Conservation (phyloP, 2,113 vertebrate genomes). For the Pterophyllum scalare region DNA sequence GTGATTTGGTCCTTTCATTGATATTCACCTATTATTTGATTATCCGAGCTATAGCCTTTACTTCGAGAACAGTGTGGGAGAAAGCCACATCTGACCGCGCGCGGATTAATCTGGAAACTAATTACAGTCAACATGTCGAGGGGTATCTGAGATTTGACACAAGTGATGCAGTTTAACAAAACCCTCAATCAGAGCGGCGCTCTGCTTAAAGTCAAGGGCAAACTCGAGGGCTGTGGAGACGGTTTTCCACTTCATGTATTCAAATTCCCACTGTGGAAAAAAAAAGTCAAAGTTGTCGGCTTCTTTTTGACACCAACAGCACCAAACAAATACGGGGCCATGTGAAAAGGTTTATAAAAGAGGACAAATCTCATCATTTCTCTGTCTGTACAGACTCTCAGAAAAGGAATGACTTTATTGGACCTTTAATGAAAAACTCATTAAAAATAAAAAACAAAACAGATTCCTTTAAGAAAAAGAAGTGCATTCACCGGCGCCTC, state of each 20-base stretch:
- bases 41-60: conserved; percentile 77
- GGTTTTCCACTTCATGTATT: background rate
- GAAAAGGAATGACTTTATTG: background rate
- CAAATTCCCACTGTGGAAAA: background rate
- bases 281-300: background rate
- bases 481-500: too few species aligned
- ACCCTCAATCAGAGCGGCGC: conserved; percentile 61
- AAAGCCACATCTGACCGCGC: conserved; percentile 71
- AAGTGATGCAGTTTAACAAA: conserved; percentile 81
- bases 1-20: conserved; percentile 84
- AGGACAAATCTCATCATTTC: background rate
- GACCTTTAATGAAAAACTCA: too few species aligned
- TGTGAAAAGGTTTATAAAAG: background rate
- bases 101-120: conserved; percentile 82
- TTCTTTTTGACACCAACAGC: background rate
- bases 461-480: too few species aligned
- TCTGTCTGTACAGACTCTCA: background rate
- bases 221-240: background rate
- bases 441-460: too few species aligned
- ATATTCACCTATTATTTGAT: conserved; percentile 88
- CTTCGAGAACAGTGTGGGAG: conserved; percentile 77
- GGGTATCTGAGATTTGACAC: conserved; percentile 80
- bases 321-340: background rate
- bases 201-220: conserved; percentile 50
- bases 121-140: conserved; percentile 80